Conservation (phyloP, 2,113 vertebrate species). For the Prionailurus bengalensis region DNA sequence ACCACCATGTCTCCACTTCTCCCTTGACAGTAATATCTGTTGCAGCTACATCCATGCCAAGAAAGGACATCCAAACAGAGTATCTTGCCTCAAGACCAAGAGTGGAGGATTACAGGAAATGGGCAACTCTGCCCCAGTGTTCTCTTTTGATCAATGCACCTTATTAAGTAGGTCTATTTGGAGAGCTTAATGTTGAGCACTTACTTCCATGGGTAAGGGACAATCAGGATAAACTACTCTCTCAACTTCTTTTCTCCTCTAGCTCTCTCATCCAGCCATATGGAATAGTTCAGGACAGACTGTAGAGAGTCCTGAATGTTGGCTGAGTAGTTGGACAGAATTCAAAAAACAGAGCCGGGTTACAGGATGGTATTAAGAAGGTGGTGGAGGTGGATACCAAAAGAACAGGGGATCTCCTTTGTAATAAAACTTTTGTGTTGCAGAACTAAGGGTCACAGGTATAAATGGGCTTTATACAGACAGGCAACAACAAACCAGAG, state of each 20-base stretch:
- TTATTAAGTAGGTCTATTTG: not conserved
- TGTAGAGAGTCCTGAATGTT: not conserved
- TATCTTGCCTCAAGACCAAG: not conserved
- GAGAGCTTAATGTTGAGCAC: constrained; percentile 1
- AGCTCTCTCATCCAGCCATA: not conserved
- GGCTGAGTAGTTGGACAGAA: not conserved
- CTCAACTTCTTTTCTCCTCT: not conserved
- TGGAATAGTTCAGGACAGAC: not conserved
- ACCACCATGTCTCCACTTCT: not conserved
- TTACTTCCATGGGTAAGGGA: not conserved
- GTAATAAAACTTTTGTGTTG: not conserved
- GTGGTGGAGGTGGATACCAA: not conserved
- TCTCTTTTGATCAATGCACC: constrained; percentile 16
- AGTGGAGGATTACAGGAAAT: not conserved
- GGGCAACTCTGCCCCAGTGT: not conserved
- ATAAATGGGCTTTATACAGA: not conserved
- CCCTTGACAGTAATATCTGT: not conserved
- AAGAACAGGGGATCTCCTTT: not conserved
- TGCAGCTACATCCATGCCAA: not conserved
- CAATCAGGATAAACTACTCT: not conserved
- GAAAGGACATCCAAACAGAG: not conserved
- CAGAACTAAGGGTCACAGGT: not conserved
- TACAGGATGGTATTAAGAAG: not conserved
- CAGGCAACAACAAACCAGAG: not conserved
- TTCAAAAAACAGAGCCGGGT: not conserved